Base-by-base conservation (phyloP, 2,797 vertebrate species). In the Myotis planiceps region DNA sequence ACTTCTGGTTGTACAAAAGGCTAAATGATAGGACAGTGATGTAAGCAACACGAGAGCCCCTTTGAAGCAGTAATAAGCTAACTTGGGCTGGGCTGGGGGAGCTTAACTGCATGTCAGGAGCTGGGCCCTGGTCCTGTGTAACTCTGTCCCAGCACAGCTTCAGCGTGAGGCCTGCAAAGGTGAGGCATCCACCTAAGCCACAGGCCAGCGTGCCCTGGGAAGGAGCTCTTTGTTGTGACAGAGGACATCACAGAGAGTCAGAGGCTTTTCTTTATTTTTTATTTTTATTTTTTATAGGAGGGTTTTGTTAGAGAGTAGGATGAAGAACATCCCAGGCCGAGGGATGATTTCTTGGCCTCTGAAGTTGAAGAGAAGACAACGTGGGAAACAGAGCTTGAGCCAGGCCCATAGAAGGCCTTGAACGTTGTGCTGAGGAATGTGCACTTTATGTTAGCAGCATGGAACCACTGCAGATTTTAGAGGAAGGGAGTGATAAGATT, bases 221-320 rank as follows among this genome's bases (percentile, higher is more conserved):
- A 80, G 39, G 58, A 81, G 32, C 27, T 90, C 0, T 58, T 76
- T n/a, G 53, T 74, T 79, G 49, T 51, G 29, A 88, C 34, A 85
- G n/a, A 84, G n/a, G 9, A 14, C 6, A 5, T 66, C 72, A 29
- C 39, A 76, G 72, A 65, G 76, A 86, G 32, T 74, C 72, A 37
- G 27, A 16, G 6, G 3, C 14, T 55, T 53, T 85, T 65, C 0
- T 2, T 42, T 42, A 10, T 2, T 78, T 21, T 15, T 23, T 80
- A 85, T 82, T 15, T 14, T n/a, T n/a, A n/a, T n/a, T 21, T 85
- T 66, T 19, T 45, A 76, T 27, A 49, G 16, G 87, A 88, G 27
- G 13, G 51, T 75, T 96, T 96, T 94, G 45, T 86, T 85, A 78
- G 37, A 82, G n/a, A 92, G 63, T 66, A 58, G 6, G 6, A 6